These are phyloP conservation scores for Acronicta psi DNA, from an alignment of 2,888 invertebrate species.

Conservation along the genomic window DNA sequence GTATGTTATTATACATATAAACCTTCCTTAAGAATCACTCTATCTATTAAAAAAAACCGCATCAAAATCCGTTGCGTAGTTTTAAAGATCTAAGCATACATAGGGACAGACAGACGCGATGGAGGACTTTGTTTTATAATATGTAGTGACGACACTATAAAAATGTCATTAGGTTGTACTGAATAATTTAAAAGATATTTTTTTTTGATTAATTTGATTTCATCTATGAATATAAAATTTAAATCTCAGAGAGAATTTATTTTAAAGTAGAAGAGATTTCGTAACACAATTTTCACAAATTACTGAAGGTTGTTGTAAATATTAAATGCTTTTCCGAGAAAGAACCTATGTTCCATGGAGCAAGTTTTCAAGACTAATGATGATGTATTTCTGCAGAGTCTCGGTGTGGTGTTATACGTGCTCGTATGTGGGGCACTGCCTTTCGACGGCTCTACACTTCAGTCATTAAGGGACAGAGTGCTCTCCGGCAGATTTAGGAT, in stretches of 20 bases:
- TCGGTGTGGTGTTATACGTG: conserved; percentile 98
- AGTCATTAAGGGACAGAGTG: conserved; percentile 96
- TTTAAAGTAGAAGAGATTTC: conserved; percentile 7
- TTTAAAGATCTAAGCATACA: too few relatives aligned
- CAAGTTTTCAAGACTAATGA: conserved; percentile 35
- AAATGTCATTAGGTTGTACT: conserved; percentile 21
- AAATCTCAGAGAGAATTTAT: too few relatives aligned
- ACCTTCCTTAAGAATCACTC: too few relatives aligned
- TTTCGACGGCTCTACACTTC: conserved; percentile 98
- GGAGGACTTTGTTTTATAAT: too few relatives aligned
- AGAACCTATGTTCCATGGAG: conserved; percentile 1
- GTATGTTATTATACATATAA: too few relatives aligned
- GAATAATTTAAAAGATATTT: neutral
- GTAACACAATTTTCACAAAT: neutral
- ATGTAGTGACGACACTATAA: too few relatives aligned
- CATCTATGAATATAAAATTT: conserved; percentile 1
- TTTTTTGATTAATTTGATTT: conserved; percentile 1
- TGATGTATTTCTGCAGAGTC: conserved; percentile 90
- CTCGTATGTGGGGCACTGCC: conserved; percentile 98
- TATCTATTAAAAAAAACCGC: too few relatives aligned
- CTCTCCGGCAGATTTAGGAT: conserved; percentile 98
- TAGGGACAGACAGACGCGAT: too few relatives aligned
- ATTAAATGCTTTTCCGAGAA: conserved; percentile 1
- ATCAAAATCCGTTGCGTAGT: too few relatives aligned
- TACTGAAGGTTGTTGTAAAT: neutral